Conservation (phyloP, 2,113 vertebrate species). For the Microcebus jonahi region DNA sequence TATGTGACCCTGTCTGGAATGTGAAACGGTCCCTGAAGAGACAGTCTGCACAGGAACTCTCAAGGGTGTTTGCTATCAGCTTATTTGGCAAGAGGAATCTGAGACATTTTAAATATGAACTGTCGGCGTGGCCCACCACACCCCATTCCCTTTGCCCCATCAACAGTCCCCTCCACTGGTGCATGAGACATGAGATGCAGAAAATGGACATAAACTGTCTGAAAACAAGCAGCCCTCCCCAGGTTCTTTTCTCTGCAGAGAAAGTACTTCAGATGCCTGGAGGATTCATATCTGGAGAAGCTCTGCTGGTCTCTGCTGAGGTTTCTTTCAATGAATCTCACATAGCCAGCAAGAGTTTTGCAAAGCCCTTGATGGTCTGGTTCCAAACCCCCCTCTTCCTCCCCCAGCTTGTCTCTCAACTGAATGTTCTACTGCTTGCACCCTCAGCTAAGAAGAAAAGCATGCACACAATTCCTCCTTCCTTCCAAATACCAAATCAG, state of each 20-base stretch:
- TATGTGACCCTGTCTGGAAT: constrained; percentile 80
- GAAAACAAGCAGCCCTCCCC: neutral
- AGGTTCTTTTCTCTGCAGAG: neutral
- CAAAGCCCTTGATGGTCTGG: neutral
- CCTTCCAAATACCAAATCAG: neutral
- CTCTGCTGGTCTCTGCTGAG: neutral
- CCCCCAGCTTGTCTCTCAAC: neutral
- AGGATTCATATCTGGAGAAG: neutral
- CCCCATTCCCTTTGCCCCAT: constrained; percentile 61
- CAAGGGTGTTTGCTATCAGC: constrained; percentile 75
- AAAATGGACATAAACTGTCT: neutral
- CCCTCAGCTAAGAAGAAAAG: neutral
- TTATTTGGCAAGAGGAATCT: constrained; percentile 83
- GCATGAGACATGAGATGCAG: neutral
- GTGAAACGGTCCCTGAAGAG: constrained; percentile 77
- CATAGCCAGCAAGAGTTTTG: neutral
- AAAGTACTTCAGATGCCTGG: neutral
- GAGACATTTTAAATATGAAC: constrained; percentile 85
- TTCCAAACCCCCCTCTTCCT: neutral
- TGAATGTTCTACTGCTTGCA: neutral
- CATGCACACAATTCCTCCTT: neutral
- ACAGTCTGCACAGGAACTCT: constrained; percentile 77
- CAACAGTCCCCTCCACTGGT: constrained; percentile 23
- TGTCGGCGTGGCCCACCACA: constrained; percentile 62
- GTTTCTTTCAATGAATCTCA: neutral